Base-by-base conservation (phyloP, 2,888 invertebrate genomes). In the Suillia variegata region DNA sequence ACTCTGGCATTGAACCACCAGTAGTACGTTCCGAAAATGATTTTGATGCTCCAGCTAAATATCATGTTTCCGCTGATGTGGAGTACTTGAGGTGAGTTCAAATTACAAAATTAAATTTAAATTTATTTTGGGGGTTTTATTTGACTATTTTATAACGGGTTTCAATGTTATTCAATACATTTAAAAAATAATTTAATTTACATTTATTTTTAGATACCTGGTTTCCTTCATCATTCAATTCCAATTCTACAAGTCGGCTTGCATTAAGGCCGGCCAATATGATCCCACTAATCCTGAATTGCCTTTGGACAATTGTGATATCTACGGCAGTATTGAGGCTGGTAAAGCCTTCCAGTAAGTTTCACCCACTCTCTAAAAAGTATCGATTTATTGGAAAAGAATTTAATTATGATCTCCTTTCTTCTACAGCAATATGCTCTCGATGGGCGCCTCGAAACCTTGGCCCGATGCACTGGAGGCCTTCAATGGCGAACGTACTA, bases 381-480 rank as follows among this genome's bases (percentile, higher is more conserved):
- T n/a, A n/a, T n/a, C n/a, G n/a, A 38, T 38, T 38, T 13, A 38
- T 38, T n/a, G 5, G 26, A n/a, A 38, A n/a, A 38, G 6, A 31
- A 38, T 38, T 38, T n/a, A 3, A 1, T 18, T 51, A 2, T 45
- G 49, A 24, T 18, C 49, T 34, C 52, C 21, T 20, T 4, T 12
- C 3, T n/a, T 1, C 2, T 13, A 13, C 13, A 90, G 90, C 13
- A 85, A 87, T 65, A 89, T 89, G 89, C 82, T 90, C 31, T 85
- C 87, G 63, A 81, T 92, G 85, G 92, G 92, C 2, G 86, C 88
- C 0, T 91, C 91, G 0, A 87, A 85, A 67, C 89, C 91, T 1
- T 93, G 93, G 92, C 89, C 89, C n/a, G 93, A 94, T 69, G 93
- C 92, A 59, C 87, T 97, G 87, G 88, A 92, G 76, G 86, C 85